A percentile compares a stretch with the other conserved stretches of the same genome.
Conservation (phyloP, 2,113 vertebrate species). For the Microtus montanus region DNA sequence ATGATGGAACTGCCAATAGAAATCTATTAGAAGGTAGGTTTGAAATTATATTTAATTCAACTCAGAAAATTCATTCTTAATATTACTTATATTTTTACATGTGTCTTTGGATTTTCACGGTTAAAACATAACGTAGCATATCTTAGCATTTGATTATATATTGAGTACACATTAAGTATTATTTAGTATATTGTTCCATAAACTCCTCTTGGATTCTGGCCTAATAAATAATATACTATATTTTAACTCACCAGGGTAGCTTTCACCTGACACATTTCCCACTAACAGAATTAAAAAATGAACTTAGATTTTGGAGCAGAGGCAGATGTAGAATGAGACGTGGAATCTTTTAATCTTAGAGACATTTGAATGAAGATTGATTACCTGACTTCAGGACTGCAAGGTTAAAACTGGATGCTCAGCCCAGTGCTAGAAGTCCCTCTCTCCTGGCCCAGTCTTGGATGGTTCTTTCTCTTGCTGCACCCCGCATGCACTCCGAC, state of each 20-base stretch:
- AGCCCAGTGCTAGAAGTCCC: not conserved
- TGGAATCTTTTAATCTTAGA: not conserved
- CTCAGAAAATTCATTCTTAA: not conserved
- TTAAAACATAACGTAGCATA: not conserved
- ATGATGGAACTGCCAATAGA: not conserved
- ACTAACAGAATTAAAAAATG: not conserved
- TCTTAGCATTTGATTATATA: conserved; percentile 13
- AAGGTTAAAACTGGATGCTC: not conserved
- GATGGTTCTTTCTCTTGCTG: not conserved
- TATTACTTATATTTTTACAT: not conserved
- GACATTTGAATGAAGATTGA: conserved; percentile 11
- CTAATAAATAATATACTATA: not conserved
- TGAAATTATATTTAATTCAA: conserved; percentile 31
- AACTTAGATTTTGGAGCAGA: not conserved
- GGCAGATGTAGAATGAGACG: not conserved
- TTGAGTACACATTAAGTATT: not conserved
- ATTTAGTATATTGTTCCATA: not conserved
- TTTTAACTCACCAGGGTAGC: not conserved
- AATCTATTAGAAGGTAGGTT: not conserved
- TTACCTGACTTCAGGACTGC: not conserved
- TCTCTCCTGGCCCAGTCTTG: not conserved
- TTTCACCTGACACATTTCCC: not conserved
- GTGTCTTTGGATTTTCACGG: not conserved
- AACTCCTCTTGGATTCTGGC: not conserved
- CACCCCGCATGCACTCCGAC: not conserved